A percentile compares a stretch with the other conserved stretches of the same genome.
phyloP scores from a whole-genome alignment of 1,140 invertebrate species.

The Streblospio benedicti region DNA sequence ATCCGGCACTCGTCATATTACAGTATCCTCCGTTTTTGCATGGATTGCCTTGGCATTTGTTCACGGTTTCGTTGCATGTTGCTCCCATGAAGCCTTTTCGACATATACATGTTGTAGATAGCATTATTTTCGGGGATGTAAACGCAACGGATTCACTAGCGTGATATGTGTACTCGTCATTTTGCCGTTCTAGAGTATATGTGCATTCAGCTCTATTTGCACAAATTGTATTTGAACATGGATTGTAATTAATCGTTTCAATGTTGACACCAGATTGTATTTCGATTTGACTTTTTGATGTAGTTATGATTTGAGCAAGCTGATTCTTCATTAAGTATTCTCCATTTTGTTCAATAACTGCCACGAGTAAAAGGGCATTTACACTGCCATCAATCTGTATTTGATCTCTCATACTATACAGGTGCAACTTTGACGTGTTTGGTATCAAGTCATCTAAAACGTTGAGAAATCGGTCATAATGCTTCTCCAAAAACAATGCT shows the following conservation, averaged over 20 bases:
- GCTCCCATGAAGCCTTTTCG: slow-evolving; percentile 66
- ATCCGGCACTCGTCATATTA: slow-evolving; percentile 61
- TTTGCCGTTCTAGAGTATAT: not conserved
- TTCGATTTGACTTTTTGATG: slow-evolving; percentile 2
- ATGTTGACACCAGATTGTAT: not conserved
- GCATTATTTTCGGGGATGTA: not conserved
- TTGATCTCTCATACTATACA: slow-evolving; percentile 53
- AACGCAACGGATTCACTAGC: not conserved
- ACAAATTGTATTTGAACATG: slow-evolving; percentile 7
- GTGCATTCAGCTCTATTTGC: slow-evolving; percentile 14
- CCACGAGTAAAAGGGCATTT: slow-evolving; percentile 24
- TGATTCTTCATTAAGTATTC: slow-evolving; percentile 18
- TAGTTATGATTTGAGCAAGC: slow-evolving; percentile 15
- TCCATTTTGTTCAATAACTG: slow-evolving; percentile 15
- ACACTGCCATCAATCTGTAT: slow-evolving; percentile 39
- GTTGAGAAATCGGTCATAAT: slow-evolving; percentile 65
- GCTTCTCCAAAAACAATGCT: slow-evolving; percentile 61
- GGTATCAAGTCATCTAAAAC: slow-evolving; percentile 55
- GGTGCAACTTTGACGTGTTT: slow-evolving; percentile 45
- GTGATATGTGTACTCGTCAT: not conserved
- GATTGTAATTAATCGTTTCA: not conserved
- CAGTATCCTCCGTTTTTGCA: slow-evolving; percentile 74
- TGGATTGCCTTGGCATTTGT: slow-evolving; percentile 83
- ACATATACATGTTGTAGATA: slow-evolving; percentile 59
- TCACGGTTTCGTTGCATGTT: slow-evolving; percentile 71